Conservation (phyloP, 2,888 invertebrate genomes). For the Lepidochitona cinerea region DNA sequence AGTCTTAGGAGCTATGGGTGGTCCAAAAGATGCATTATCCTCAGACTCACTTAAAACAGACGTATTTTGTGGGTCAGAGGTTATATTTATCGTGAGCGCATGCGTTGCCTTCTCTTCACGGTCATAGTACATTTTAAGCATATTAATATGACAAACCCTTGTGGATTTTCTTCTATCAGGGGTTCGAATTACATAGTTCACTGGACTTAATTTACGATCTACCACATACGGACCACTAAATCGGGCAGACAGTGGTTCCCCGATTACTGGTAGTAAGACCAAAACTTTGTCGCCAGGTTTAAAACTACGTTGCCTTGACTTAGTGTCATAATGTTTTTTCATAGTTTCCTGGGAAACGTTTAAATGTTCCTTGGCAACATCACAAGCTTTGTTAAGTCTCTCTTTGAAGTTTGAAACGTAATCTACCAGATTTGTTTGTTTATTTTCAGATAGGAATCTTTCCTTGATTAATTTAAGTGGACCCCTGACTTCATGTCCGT, state of each 20-base stretch:
- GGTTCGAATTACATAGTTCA: slow-evolving; percentile 20
- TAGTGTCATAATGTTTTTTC: too few relatives aligned
- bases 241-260: slow-evolving; percentile 9
- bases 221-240: too few relatives aligned
- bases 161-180: slow-evolving; percentile 23
- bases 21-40: too few relatives aligned
- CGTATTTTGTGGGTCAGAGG: too few relatives aligned
- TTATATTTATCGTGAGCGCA: too few relatives aligned
- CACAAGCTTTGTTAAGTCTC: too few relatives aligned
- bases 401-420: background rate
- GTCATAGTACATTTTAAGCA: slow-evolving; percentile 26
- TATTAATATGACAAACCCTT: slow-evolving; percentile 31
- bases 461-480: background rate
- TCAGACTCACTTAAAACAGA: too few relatives aligned
- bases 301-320: slow-evolving; percentile 13
- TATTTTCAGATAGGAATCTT: background rate
- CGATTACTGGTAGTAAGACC: slow-evolving; percentile 9
- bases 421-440: background rate
- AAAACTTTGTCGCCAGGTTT: slow-evolving; percentile 35
- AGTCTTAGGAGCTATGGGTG: too few relatives aligned
- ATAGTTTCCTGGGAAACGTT: background rate
- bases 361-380: background rate
- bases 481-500: background rate
- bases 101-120: too few relatives aligned
- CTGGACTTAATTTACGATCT: background rate